Conservation (phyloP, 2,113 vertebrate species). For the Myrmophylax atrothorax region DNA sequence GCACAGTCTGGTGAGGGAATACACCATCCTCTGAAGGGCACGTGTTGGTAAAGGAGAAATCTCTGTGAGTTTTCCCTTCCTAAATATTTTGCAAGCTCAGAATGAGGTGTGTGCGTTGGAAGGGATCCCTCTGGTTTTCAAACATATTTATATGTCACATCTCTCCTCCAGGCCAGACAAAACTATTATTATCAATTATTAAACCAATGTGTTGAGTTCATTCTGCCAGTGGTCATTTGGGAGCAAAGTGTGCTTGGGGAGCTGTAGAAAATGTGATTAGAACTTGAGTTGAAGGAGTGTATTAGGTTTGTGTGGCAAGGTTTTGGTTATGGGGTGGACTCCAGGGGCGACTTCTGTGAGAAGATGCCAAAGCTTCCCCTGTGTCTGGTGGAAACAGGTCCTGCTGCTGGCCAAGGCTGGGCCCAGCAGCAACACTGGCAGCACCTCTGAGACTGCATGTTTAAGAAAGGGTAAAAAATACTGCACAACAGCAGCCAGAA, state of each 20-base stretch:
- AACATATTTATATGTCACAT: neutral
- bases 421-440: neutral
- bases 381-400: neutral
- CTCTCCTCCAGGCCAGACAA: neutral
- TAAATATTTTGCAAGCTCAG: neutral
- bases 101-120: neutral
- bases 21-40: conserved; percentile 66
- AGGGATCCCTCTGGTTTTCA: neutral
- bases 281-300: neutral
- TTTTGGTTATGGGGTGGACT: neutral
- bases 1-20: conserved; percentile 47
- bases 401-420: neutral
- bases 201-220: neutral
- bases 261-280: neutral
- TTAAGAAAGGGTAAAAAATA: neutral
- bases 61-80: neutral
- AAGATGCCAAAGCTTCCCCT: neutral
- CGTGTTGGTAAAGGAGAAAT: neutral
- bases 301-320: neutral
- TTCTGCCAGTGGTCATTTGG: neutral
- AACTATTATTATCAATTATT: neutral
- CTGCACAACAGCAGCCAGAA: neutral
- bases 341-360: neutral
- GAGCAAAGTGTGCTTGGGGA: neutral
- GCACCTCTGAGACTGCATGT: neutral